A percentile compares a stretch with the other conserved stretches of the same genome.
Evolutionary conservation across 2,888 invertebrate genomes (phyloP).

Genomic region (Tetanocera ferruginea): DNA sequence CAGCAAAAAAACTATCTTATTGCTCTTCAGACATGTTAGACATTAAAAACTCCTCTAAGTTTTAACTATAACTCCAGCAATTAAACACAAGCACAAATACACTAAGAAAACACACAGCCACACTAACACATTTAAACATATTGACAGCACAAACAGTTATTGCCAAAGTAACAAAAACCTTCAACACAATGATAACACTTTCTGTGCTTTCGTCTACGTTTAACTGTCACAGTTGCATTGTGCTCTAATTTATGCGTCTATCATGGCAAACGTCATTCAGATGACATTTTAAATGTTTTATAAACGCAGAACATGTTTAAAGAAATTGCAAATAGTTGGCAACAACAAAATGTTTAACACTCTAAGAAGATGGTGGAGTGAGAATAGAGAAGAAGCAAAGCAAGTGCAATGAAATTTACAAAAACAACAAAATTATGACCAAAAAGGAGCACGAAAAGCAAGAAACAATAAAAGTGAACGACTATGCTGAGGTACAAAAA

Average conservation of each 20-base stretch:
- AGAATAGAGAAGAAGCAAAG: neutral
- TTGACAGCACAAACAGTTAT: neutral
- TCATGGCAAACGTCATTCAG: neutral
- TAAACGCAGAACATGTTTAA: neutral
- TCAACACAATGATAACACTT: neutral
- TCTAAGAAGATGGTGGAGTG: neutral
- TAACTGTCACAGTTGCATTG: neutral
- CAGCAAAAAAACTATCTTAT: too few species aligned
- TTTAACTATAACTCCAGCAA: too few species aligned
- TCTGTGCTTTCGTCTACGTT: neutral
- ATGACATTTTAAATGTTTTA: slow-evolving; percentile 24
- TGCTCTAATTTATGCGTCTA: slow-evolving; percentile 8
- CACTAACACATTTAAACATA: neutral
- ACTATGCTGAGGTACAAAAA: neutral
- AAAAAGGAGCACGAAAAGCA: neutral
- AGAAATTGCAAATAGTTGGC: neutral
- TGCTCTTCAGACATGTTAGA: too few species aligned
- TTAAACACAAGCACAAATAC: neutral
- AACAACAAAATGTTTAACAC: too few species aligned
- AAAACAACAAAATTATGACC: neutral
- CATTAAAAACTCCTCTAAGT: too few species aligned
- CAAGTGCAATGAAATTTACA: neutral
- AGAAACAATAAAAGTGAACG: neutral
- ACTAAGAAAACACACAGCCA: neutral
- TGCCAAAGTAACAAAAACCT: neutral